Evolutionary conservation across 2,113 vertebrate species (phyloP), one percentile per base, ranked within the genome.

Genomic region (Cyrtonyx montezumae): DNA sequence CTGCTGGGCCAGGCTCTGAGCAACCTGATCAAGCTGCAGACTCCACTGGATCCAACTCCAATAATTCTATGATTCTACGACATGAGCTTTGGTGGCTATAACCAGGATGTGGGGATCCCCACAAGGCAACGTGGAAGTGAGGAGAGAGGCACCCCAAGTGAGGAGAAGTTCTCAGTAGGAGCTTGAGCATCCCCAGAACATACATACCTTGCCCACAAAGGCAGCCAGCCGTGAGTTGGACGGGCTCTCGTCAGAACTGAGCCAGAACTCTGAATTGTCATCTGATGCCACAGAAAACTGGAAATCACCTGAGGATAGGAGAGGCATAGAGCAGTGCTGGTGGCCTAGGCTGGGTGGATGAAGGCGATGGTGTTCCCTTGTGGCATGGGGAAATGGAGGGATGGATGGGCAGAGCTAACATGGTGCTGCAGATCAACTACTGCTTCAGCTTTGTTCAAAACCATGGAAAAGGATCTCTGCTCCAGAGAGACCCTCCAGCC

Each of bases 241-340:
- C 0, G 99, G 99, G 37, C 97, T 99, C 91, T 99, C 99, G 0
- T 99, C 98, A 0, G 98, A 96, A 96, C 99, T 99, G 92, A 99
- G 97, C 99, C 99, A 99, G 96, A 99, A 98, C 97, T 99, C 99
- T 0, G 99, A 99, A 91, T 99, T 99, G 98, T 99, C 99, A 40
- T 99, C 99, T 0, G 99, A 99, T 5, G 99, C 99, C 92, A 99
- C 98, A 0, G 99, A 99, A 96, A 99, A 99, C 98, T 99, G 99
- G 97, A 99, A 98, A 46, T 99, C 99, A 48, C 99, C 99, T 99
- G 91, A 1, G 40, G 74, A 88, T 25, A 66, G 89, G 40, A 79
- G 68, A 30, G 61, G 36, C 8, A 30, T 5, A 13, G 5, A 3
- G 74, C 36, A 46, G 55, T 6, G 10, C 36, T 1, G 1, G 14